A percentile compares a stretch with the other conserved stretches of the same genome.
These are phyloP conservation scores for Latrodectus elegans DNA, from an alignment of 2,888 invertebrate species.

Conservation along the genomic window DNA sequence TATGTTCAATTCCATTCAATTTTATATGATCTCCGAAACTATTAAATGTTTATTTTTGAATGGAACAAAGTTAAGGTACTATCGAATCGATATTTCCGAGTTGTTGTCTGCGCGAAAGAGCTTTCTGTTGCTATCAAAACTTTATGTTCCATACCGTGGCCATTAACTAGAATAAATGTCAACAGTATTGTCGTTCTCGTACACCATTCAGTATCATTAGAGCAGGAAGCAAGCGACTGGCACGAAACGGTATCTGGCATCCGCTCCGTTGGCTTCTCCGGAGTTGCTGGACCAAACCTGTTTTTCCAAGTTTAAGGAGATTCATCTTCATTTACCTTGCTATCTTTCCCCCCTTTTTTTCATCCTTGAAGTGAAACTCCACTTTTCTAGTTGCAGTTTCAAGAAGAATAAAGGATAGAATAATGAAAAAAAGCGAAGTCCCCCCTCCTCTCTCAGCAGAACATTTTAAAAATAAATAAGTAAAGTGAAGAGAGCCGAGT, in stretches of 20 bases:
- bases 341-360: not conserved
- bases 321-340: constrained; percentile 61
- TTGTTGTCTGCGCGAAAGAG: not conserved
- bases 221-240: constrained; percentile 16
- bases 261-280: constrained; percentile 52
- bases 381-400: not conserved
- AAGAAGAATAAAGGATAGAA: not conserved
- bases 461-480: not conserved
- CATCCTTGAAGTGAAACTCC: not conserved
- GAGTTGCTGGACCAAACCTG: constrained; percentile 40
- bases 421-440: not conserved
- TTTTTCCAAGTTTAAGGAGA: constrained; percentile 29
- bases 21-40: too few relatives aligned
- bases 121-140: not conserved
- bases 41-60: too few relatives aligned
- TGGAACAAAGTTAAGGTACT: not conserved
- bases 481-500: not conserved
- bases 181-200: not conserved
- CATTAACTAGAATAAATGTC: not conserved
- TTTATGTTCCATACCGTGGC: not conserved
- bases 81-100: not conserved
- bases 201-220: not conserved
- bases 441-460: not conserved
- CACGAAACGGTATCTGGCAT: constrained; percentile 38
- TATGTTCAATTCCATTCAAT: too few relatives aligned